Conservation (phyloP, 2,797 vertebrate genomes). For the Rhinichthys osculus region DNA sequence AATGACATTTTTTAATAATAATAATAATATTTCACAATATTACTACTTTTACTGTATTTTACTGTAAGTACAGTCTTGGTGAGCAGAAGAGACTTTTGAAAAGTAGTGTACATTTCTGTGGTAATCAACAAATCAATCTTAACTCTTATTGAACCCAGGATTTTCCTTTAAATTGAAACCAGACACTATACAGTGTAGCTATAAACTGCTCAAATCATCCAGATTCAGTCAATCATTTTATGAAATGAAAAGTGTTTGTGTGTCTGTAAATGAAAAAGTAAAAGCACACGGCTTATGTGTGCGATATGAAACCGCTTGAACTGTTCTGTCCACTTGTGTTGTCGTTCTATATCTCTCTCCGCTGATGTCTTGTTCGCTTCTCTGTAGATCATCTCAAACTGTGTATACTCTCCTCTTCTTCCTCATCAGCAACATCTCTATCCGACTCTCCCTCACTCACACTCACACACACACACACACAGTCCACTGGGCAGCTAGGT, state of each 20-base stretch:
- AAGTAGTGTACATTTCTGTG: too few relatives aligned
- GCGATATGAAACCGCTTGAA: background rate
- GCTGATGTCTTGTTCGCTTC: conserved; percentile 56
- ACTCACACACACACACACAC: conserved; percentile 65
- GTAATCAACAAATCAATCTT: too few relatives aligned
- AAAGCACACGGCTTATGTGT: background rate
- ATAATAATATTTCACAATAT: background rate
- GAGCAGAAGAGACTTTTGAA: background rate
- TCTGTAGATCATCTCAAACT: conserved; percentile 37
- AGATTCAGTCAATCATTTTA: background rate
- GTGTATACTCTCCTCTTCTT: background rate
- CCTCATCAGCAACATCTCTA: conserved; percentile 25
- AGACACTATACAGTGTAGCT: background rate
- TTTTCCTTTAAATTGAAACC: background rate
- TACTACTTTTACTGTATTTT: too few relatives aligned
- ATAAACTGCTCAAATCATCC: background rate
- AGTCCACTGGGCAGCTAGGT: conserved; percentile 82
- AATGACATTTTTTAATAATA: background rate
- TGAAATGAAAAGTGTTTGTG: background rate
- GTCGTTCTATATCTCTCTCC: background rate
- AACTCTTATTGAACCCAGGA: background rate
- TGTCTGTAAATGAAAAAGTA: background rate
- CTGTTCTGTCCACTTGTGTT: conserved; percentile 12
- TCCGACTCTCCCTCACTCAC: conserved; percentile 48
- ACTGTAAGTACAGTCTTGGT: background rate